Evolutionary conservation across 2,888 invertebrate genomes (phyloP).

Genomic region (Drosophila koepferae): DNA sequence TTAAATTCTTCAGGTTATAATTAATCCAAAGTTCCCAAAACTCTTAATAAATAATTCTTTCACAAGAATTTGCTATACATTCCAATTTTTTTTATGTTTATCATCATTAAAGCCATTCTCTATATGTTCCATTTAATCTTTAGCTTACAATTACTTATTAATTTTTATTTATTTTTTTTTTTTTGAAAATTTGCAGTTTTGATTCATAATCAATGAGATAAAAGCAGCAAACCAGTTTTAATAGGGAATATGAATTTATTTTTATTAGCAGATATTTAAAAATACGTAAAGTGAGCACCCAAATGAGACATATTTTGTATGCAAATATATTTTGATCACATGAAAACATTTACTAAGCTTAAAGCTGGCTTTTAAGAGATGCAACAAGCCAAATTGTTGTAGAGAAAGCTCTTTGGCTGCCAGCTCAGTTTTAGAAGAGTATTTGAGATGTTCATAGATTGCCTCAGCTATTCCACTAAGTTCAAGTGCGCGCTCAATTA

Average conservation of each 20-base stretch:
- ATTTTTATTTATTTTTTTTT: not conserved
- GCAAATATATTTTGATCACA: not conserved
- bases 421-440: not conserved
- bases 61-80: not conserved
- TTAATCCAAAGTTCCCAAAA: not conserved
- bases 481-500: not conserved
- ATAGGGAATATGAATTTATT: not conserved
- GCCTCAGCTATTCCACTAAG: not conserved
- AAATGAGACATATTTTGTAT: not conserved
- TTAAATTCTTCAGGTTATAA: not conserved
- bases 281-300: not conserved
- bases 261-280: not conserved
- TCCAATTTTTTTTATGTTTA: not conserved
- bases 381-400: not conserved
- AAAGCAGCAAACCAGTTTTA: not conserved
- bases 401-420: not conserved
- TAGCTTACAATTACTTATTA: not conserved
- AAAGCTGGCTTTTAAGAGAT: not conserved
- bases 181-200: not conserved
- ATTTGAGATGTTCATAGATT: not conserved
- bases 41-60: not conserved
- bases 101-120: not conserved
- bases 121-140: not conserved
- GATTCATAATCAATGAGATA: not conserved
- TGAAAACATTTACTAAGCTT: not conserved